Evolutionary conservation across 2,113 vertebrate genomes (phyloP), one percentile per base, ranked within the genome.

Genomic region (Eclectus roratus): DNA sequence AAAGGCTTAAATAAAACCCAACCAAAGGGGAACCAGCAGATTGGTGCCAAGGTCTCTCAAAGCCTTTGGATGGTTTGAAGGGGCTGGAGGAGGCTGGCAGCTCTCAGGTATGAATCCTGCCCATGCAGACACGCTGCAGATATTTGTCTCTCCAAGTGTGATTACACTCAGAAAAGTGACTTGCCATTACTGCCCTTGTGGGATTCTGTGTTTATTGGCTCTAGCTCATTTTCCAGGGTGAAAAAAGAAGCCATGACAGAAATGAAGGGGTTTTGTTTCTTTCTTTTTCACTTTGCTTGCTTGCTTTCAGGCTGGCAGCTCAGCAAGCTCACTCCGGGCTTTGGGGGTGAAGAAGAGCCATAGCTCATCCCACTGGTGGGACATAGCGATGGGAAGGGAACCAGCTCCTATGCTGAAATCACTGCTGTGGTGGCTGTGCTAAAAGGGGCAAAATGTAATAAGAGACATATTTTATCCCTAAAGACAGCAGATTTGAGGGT

Each of bases 81-180:
- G 44, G 86, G 83, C 35, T 94, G 92, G 50, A 71, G 77, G 82
- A 85, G 27, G n/a, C 8, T 69, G 25, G 53, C 9, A 6, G 50
- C 39, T 79, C 73, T 52, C 1, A 0, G 88, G 85, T 66, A 85
- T 41, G 83, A 84, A 87, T 92, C 78, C 92, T 87, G 47, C 73
- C 88, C 93, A 82, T 94, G 93, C 93, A 93, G 92, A 91, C 78
- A 49, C 0, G 50, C 83, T 96, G 96, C 91, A 95, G 93, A 89
- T 91, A 96, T 87, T 93, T 77, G 70, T 92, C 88, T 91, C 78
- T 89, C 53, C 52, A 52, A 95, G 88, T 85, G 93, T 91, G 92
- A 94, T 92, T 94, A 81, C 92, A 80, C 83, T 91, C 70, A 0
- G 1, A 89, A 79, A 95, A 96, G 83, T 96, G 91, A 95, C 86